Base-by-base conservation (phyloP, 2,797 vertebrate genomes). In the Neopelma chrysocephalum region DNA sequence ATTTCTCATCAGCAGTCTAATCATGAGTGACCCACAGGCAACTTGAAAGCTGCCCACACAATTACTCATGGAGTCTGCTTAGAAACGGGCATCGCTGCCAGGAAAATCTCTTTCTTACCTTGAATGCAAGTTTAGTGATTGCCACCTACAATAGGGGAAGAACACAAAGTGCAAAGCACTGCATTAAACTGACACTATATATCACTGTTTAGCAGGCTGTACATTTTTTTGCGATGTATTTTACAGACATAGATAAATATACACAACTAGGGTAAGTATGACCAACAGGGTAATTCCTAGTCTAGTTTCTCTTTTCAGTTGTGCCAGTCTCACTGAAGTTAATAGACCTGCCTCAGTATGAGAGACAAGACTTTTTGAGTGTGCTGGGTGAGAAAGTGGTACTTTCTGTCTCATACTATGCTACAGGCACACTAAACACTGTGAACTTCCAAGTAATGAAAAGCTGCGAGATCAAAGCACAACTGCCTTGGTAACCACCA, bases 51-150 rank as follows among this genome's bases (percentile, higher is more conserved):
- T 91, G 69, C 85, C 84, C 80, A 92, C 40, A 73, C 66, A 93
- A 95, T 97, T 97, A 92, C 71, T 94, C 93, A 76, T 15, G 6
- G 38, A 96, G 68, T 86, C 64, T 95, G 58, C 65, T 96, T 58
- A 79, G 87, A 81, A 85, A 42, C 0, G 1, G 54, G 29, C 76
- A 88, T 62, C 3, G 3, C 90, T 90, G 71, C 77, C 83, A 89
- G 87, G 53, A 92, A 96, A 95, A 94, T 72, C 73, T 92, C 64
- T 80, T 91, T 92, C 83, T 76, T 91, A 94, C 90, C 90, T 96
- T 50, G 16, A 95, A 90, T 82, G 62, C 72, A 87, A 82, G 61
- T 48, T 58, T 82, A 66, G 50, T 60, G 79, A 82, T 90, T 94
- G 42, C 75, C 71, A 87, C 58, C 58, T 94, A 89, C 42, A 92